Percentiles rank a stretch among this genome's conserved stretches.
Evolutionary conservation across 2,888 invertebrate genomes (phyloP).

Genomic region (Lysandra bellargus): DNA sequence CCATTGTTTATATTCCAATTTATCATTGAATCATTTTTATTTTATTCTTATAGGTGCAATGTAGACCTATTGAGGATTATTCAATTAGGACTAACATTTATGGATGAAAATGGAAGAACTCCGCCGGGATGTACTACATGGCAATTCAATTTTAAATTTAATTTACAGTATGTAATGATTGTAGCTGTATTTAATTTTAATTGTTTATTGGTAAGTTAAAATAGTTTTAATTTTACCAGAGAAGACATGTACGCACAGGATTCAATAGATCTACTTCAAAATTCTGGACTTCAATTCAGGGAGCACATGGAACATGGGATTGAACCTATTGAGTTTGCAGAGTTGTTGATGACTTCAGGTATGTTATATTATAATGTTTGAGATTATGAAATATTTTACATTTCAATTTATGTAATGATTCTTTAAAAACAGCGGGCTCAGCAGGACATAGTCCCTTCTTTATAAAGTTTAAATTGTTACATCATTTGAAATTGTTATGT

Average conservation of each 20-base stretch:
- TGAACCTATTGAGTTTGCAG: conserved; percentile 95
- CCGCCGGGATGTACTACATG: conserved; percentile 94
- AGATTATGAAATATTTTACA: neutral
- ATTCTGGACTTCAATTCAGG: conserved; percentile 96
- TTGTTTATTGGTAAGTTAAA: conserved; percentile 32
- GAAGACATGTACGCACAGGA: conserved; percentile 99
- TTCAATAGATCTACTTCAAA: conserved; percentile 95
- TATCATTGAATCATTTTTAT: neutral
- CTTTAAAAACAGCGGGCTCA: too few relatives aligned
- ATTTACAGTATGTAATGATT: conserved; percentile 85
- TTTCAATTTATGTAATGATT: neutral
- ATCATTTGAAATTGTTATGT: too few relatives aligned
- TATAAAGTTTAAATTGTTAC: too few relatives aligned
- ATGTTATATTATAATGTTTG: conserved; percentile 20
- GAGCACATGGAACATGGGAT: conserved; percentile 98
- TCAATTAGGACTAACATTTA: conserved; percentile 94
- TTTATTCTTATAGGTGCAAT: conserved; percentile 82
- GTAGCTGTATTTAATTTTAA: conserved; percentile 30
- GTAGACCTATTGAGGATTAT: conserved; percentile 96
- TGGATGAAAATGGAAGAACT: conserved; percentile 95
- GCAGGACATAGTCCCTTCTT: too few relatives aligned
- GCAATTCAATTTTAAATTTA: conserved; percentile 99
- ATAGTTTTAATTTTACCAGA: conserved; percentile 65
- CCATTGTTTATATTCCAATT: neutral
- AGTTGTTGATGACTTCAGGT: conserved; percentile 95